A percentile compares a stretch with the other conserved stretches of the same genome.
Evolutionary conservation across 1,140 invertebrate genomes (phyloP).

Genomic region (Adoxophyes honmai): DNA sequence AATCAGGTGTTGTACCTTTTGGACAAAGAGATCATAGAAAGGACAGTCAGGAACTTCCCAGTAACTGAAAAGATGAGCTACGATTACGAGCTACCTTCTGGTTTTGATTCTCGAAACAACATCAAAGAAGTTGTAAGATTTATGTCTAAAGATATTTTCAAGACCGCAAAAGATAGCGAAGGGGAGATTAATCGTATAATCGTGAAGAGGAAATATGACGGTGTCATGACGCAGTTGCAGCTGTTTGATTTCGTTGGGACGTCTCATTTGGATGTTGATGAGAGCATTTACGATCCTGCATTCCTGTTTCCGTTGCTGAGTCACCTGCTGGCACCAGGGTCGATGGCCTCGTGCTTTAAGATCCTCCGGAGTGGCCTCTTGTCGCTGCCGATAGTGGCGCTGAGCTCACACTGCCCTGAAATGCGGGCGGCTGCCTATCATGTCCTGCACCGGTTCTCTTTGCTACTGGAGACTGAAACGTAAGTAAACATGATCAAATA

Average conservation of each 20-base stretch:
- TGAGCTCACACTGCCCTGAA: conserved; percentile 78
- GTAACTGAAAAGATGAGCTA: conserved; percentile 57
- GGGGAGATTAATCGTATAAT: conserved; percentile 35
- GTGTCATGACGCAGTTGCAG: conserved; percentile 27
- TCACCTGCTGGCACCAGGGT: conserved; percentile 80
- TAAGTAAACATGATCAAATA: conserved; percentile 45
- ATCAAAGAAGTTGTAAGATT: conserved; percentile 32
- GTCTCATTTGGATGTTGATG: conserved; percentile 39
- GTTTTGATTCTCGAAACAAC: not conserved
- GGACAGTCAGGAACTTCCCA: conserved; percentile 85
- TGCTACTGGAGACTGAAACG: conserved; percentile 82
- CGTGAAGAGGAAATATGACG: conserved; percentile 34
- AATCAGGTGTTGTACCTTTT: conserved; percentile 85
- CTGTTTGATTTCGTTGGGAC: conserved; percentile 28
- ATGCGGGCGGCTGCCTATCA: conserved; percentile 82
- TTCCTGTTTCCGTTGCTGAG: conserved; percentile 85
- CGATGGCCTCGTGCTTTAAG: conserved; percentile 81
- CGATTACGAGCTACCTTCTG: conserved; percentile 38
- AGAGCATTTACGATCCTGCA: conserved; percentile 82
- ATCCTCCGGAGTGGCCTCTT: conserved; percentile 81
- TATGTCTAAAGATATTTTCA: conserved; percentile 30
- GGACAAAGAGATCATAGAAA: conserved; percentile 78
- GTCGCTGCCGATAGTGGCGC: conserved; percentile 80
- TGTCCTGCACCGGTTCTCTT: conserved; percentile 81
- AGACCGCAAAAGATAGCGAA: conserved; percentile 38